phyloP scores from a whole-genome alignment of 2,797 vertebrate species.

The Rhabdomys pumilio region DNA sequence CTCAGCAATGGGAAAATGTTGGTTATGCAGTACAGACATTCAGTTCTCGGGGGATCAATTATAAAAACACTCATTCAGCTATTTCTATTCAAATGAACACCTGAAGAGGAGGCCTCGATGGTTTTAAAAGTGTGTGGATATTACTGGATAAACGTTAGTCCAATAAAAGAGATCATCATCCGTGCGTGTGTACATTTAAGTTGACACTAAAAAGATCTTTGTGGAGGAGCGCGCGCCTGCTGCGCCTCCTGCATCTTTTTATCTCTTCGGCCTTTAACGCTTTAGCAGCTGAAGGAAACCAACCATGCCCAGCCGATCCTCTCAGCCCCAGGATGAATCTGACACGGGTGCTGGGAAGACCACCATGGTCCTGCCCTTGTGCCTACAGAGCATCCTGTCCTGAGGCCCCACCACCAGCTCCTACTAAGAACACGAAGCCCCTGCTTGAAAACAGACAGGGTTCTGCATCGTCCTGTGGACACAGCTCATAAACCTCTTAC shows the following conservation, averaged over 20 bases:
- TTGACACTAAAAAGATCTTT: constrained; percentile 93
- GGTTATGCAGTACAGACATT: constrained; percentile 92
- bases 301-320: constrained; percentile 73
- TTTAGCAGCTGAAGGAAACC: constrained; percentile 89
- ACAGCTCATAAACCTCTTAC: constrained; percentile 88
- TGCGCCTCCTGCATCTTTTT: constrained; percentile 88
- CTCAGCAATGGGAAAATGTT: constrained; percentile 92
- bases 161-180: constrained; percentile 94
- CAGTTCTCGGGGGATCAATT: constrained; percentile 95
- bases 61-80: constrained; percentile 95
- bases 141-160: constrained; percentile 94
- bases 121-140: constrained; percentile 93
- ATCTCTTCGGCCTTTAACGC: constrained; percentile 90
- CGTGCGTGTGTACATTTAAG: constrained; percentile 94
- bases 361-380: constrained; percentile 84
- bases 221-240: constrained; percentile 85
- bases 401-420: constrained; percentile 87
- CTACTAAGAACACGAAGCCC: constrained; percentile 88
- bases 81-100: constrained; percentile 96
- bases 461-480: constrained; percentile 90
- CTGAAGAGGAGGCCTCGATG: constrained; percentile 94
- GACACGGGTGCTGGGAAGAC: constrained; percentile 78
- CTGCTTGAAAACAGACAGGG: constrained; percentile 88
- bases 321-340: constrained; percentile 80
- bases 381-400: constrained; percentile 87